A percentile compares a stretch with the other conserved stretches of the same genome.
These are phyloP conservation scores for Thera britannica DNA, from an alignment of 2,888 invertebrate species.

Conservation along the genomic window DNA sequence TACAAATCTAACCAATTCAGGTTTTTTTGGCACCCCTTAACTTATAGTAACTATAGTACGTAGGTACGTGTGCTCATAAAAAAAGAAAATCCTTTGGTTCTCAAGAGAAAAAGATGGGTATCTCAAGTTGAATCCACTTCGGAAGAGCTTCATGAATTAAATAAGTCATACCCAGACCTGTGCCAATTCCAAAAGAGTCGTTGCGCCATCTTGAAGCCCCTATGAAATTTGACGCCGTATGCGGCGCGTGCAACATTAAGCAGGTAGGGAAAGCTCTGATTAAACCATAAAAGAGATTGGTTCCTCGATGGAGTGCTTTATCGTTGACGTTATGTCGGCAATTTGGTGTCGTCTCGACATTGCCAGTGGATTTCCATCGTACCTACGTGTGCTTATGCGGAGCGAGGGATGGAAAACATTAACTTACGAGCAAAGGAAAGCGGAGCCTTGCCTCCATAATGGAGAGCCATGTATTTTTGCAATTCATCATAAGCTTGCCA, in stretches of 20 bases:
- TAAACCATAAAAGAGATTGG: slow-evolving; percentile 83
- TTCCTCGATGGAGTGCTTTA: slow-evolving; percentile 76
- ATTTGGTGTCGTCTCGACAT: slow-evolving; percentile 63
- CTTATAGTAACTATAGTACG: too few species aligned
- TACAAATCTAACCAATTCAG: too few species aligned
- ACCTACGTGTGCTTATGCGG: slow-evolving; percentile 45
- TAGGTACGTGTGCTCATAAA: not conserved
- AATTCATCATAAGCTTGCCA: not conserved
- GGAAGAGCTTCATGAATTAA: slow-evolving; percentile 1
- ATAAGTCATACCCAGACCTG: slow-evolving; percentile 1
- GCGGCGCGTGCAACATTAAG: slow-evolving; percentile 59
- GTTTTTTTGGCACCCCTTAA: too few species aligned
- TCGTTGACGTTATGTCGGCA: slow-evolving; percentile 76
- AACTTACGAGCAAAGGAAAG: slow-evolving; percentile 27
- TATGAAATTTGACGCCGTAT: slow-evolving; percentile 59
- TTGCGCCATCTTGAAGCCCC: slow-evolving; percentile 44
- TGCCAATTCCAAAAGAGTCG: slow-evolving; percentile 9
- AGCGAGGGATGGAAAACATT: slow-evolving; percentile 45
- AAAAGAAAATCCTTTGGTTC: not conserved
- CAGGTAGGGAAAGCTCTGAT: slow-evolving; percentile 72
- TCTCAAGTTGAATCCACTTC: not conserved
- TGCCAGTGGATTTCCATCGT: slow-evolving; percentile 46
- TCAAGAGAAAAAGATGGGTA: not conserved
- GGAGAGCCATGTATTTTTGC: slow-evolving; percentile 10
- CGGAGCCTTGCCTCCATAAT: slow-evolving; percentile 15